These are phyloP conservation scores for Sebastes schlegelii DNA, from an alignment of 2,113 vertebrate genomes.

Conservation along the genomic window DNA sequence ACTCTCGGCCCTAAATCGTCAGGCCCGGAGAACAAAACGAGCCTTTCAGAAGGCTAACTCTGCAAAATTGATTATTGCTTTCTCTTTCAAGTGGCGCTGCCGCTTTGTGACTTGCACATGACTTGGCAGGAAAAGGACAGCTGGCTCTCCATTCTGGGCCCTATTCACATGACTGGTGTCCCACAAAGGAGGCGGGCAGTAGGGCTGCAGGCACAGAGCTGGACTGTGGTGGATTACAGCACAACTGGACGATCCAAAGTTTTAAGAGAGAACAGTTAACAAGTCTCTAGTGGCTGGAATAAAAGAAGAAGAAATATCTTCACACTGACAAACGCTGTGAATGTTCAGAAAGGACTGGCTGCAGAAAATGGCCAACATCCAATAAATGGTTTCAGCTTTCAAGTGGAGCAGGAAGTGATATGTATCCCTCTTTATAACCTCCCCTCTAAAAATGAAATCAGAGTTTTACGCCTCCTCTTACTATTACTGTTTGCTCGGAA, in stretches of 20 bases:
- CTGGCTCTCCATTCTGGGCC: slow-evolving; percentile 71
- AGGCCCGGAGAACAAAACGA: slow-evolving; percentile 71
- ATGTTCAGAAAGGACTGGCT: slow-evolving; percentile 10
- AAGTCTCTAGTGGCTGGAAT: slow-evolving; percentile 29
- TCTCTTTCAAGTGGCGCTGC: slow-evolving; percentile 77
- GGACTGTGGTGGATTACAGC: slow-evolving; percentile 19
- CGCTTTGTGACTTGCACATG: slow-evolving; percentile 83
- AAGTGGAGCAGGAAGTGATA: slow-evolving; percentile 46
- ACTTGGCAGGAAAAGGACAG: slow-evolving; percentile 81
- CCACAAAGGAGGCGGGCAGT: slow-evolving; percentile 66
- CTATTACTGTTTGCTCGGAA: slow-evolving; percentile 40
- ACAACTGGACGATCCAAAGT: slow-evolving; percentile 25
- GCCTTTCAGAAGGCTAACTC: slow-evolving; percentile 74
- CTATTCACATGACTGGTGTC: slow-evolving; percentile 78
- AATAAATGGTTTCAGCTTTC: slow-evolving; percentile 44
- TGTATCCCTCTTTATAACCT: slow-evolving; percentile 24
- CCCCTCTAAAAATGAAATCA: slow-evolving; percentile 46
- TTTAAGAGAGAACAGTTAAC: slow-evolving; percentile 38
- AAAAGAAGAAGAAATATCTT: slow-evolving; percentile 1
- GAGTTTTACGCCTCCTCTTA: slow-evolving; percentile 45
- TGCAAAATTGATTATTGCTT: slow-evolving; percentile 82
- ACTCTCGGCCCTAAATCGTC: slow-evolving; percentile 60
- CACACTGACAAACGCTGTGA: neutral
- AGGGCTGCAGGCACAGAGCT: slow-evolving; percentile 44
- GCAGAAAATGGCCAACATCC: slow-evolving; percentile 10